Evolutionary conservation across 2,113 vertebrate genomes (phyloP).

Genomic region (Acanthisitta chloris): DNA sequence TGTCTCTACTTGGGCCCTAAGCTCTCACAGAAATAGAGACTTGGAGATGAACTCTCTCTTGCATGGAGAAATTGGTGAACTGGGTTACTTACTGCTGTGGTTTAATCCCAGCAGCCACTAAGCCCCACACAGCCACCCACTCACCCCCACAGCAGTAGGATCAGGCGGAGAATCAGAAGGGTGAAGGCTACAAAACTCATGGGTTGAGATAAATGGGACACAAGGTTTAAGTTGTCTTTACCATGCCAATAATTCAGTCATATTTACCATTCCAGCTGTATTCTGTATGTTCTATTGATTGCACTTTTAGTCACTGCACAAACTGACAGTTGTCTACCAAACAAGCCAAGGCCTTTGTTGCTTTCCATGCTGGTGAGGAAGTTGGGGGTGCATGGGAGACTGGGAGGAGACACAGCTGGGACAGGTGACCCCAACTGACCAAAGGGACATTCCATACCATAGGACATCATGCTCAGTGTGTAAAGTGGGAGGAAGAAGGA

Average conservation of each 20-base stretch:
- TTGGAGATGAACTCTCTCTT: background rate
- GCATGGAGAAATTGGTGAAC: background rate
- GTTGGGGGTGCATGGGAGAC: too few relatives aligned
- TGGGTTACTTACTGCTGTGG: background rate
- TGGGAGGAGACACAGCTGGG: too few relatives aligned
- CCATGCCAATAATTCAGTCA: background rate
- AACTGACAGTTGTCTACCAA: background rate
- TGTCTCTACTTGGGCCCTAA: background rate
- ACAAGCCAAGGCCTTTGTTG: too few relatives aligned
- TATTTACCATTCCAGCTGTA: background rate
- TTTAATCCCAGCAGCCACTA: background rate
- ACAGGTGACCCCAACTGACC: too few relatives aligned
- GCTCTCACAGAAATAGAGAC: background rate
- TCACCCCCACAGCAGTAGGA: accelerated
- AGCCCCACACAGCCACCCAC: background rate
- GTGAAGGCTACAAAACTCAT: background rate
- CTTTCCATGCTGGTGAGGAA: too few relatives aligned
- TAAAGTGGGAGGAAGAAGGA: too few relatives aligned
- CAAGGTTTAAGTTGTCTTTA: background rate
- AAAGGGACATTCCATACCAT: too few relatives aligned
- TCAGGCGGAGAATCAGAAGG: background rate
- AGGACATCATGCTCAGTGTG: too few relatives aligned
- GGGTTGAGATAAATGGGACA: background rate
- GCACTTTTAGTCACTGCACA: background rate
- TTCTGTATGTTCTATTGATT: background rate